Conservation (phyloP, 2,797 vertebrate genomes). For the Cheracebus regulus region DNA sequence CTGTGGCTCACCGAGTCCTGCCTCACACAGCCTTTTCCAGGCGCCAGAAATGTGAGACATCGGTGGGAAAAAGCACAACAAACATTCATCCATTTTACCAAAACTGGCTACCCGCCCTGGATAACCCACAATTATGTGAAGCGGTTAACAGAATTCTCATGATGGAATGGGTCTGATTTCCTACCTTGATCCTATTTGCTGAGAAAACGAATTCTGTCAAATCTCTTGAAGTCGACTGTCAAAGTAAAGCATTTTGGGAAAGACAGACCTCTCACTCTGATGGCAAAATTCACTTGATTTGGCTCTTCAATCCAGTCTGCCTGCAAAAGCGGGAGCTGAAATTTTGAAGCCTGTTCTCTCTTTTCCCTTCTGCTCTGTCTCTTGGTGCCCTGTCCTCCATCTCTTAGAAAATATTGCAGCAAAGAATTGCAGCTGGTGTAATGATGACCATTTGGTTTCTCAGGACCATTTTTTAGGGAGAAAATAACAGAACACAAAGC, state of each 20-base stretch:
- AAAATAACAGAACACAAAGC: constrained; percentile 41
- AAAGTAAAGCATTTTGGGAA: constrained; percentile 75
- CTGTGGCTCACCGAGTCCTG: accelerated
- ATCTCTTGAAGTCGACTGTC: constrained; percentile 75
- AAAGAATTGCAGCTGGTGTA: background rate
- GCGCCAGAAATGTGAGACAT: background rate
- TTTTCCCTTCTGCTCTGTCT: background rate
- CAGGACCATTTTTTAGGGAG: constrained; percentile 27
- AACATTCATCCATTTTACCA: constrained; percentile 21
- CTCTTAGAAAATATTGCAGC: background rate
- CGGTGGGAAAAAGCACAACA: background rate
- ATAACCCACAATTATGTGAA: constrained; percentile 26
- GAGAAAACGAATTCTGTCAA: constrained; percentile 76
- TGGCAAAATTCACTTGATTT: constrained; percentile 76
- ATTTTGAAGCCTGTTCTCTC: constrained; percentile 54
- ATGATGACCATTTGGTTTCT: constrained; percentile 54
- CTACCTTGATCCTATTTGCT: constrained; percentile 63
- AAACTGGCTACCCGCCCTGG: background rate
- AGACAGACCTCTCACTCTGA: constrained; percentile 74
- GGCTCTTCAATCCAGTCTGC: constrained; percentile 76
- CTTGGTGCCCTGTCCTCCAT: accelerated
- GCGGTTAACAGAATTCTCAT: constrained; percentile 31
- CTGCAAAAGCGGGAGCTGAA: constrained; percentile 63
- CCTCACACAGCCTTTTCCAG: background rate
- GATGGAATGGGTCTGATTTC: constrained; percentile 49